Conservation (phyloP, 2,888 invertebrate genomes). For the Busseola fusca region DNA sequence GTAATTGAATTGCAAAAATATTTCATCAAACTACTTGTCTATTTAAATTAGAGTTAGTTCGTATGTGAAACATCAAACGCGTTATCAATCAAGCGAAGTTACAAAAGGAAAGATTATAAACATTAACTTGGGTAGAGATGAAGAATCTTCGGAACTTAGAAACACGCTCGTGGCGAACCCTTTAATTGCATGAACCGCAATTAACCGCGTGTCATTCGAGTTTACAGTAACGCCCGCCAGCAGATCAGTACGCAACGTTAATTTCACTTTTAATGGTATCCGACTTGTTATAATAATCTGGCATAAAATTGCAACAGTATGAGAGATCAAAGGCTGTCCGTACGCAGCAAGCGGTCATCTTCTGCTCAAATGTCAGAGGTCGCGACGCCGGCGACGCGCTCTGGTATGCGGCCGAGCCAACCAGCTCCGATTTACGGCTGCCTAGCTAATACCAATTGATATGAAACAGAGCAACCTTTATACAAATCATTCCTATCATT, state of each 20-base stretch:
- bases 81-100: slow-evolving; percentile 19
- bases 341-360: slow-evolving; percentile 81
- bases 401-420: slow-evolving; percentile 73
- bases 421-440: slow-evolving; percentile 69
- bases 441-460: slow-evolving; percentile 62
- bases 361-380: slow-evolving; percentile 82
- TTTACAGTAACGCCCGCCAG: slow-evolving; percentile 65
- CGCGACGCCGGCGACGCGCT: slow-evolving; percentile 64
- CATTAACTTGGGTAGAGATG: slow-evolving; percentile 6
- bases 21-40: slow-evolving; percentile 61
- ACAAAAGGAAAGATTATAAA: slow-evolving; percentile 11
- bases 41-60: slow-evolving; percentile 32
- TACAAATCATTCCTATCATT: slow-evolving; percentile 44
- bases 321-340: slow-evolving; percentile 82
- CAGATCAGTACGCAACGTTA: slow-evolving; percentile 68
- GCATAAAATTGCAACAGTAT: slow-evolving; percentile 82
- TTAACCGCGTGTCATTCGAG: slow-evolving; percentile 73
- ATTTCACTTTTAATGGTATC: slow-evolving; percentile 78
- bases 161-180: slow-evolving; percentile 56
- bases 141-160: slow-evolving; percentile 48
- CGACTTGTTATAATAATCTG: slow-evolving; percentile 75
- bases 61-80: slow-evolving; percentile 22
- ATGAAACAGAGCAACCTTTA: slow-evolving; percentile 62
- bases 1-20: slow-evolving; percentile 68
- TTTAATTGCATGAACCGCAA: slow-evolving; percentile 72